phyloP scores from a whole-genome alignment of 2,888 invertebrate species.

The Catocala fraxini region DNA sequence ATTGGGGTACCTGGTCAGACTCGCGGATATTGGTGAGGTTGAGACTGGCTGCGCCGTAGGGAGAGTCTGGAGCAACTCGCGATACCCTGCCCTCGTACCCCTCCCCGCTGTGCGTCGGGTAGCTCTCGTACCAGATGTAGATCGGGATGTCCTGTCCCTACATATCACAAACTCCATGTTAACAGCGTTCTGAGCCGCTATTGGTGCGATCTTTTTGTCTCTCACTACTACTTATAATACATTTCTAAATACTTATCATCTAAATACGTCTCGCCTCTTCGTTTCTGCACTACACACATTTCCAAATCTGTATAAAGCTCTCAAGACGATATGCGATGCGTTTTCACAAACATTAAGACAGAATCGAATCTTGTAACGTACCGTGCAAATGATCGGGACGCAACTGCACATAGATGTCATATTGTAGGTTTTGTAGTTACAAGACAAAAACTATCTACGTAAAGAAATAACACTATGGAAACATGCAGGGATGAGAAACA shows the following conservation, averaged over 20 bases:
- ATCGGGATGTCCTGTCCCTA: conserved; percentile 98
- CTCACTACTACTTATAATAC: conserved; percentile 50
- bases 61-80: conserved; percentile 95
- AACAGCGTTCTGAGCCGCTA: conserved; percentile 39
- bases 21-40: conserved; percentile 98
- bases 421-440: conserved; percentile 47
- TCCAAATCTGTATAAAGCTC: conserved; percentile 65
- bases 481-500: conserved; percentile 57
- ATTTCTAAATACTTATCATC: conserved; percentile 47
- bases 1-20: conserved; percentile 90
- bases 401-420: conserved; percentile 38
- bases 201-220: conserved; percentile 60
- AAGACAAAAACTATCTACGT: conserved; percentile 51
- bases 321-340: conserved; percentile 48
- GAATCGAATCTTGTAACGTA: conserved; percentile 52
- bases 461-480: conserved; percentile 44
- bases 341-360: conserved; percentile 53
- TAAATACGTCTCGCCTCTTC: conserved; percentile 53
- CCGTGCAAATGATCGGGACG: conserved; percentile 32
- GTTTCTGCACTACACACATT: conserved; percentile 55
- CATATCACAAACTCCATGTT: conserved; percentile 66
- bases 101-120: conserved; percentile 98
- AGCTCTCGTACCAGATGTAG: conserved; percentile 99
- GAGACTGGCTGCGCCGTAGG: conserved; percentile 97
- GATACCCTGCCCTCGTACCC: conserved; percentile 97